Conservation (phyloP, 1,140 invertebrate species). For the Heliconius eleuchia region DNA sequence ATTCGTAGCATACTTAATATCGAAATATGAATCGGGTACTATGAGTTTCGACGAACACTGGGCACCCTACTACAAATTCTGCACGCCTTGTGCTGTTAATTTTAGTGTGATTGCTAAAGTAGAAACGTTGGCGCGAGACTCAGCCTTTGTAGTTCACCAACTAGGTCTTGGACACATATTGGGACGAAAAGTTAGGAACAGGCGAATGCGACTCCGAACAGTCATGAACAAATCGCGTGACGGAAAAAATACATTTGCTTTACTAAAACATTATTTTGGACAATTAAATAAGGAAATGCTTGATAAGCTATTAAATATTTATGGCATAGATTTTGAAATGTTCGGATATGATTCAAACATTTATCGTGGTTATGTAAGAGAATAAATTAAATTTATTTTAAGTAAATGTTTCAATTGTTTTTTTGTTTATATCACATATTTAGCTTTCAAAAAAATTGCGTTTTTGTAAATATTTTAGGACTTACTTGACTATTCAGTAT, state of each 20-base stretch:
- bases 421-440: neutral
- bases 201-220: slow-evolving; percentile 77
- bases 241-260: slow-evolving; percentile 79
- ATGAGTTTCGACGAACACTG: slow-evolving; percentile 86
- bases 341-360: slow-evolving; percentile 83
- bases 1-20: slow-evolving; percentile 85
- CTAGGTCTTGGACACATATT: slow-evolving; percentile 82
- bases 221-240: slow-evolving; percentile 81
- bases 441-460: neutral
- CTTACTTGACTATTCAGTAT: too few relatives aligned
- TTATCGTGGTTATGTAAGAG: slow-evolving; percentile 82
- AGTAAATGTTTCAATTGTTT: neutral
- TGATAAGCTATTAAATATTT: slow-evolving; percentile 85
- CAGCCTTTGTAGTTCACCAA: slow-evolving; percentile 84
- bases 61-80: slow-evolving; percentile 87
- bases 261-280: slow-evolving; percentile 84
- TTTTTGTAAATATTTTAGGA: too few relatives aligned
- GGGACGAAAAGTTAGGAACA: slow-evolving; percentile 76
- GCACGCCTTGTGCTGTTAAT: slow-evolving; percentile 87
- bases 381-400: slow-evolving; percentile 47
- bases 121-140: slow-evolving; percentile 87
- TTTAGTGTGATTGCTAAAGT: slow-evolving; percentile 85
- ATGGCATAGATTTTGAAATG: slow-evolving; percentile 88
- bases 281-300: slow-evolving; percentile 83
- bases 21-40: slow-evolving; percentile 67